A percentile compares a stretch with the other conserved stretches of the same genome.
These are phyloP conservation scores for Atta texana DNA, from an alignment of 1,140 invertebrate genomes.

Conservation along the genomic window DNA sequence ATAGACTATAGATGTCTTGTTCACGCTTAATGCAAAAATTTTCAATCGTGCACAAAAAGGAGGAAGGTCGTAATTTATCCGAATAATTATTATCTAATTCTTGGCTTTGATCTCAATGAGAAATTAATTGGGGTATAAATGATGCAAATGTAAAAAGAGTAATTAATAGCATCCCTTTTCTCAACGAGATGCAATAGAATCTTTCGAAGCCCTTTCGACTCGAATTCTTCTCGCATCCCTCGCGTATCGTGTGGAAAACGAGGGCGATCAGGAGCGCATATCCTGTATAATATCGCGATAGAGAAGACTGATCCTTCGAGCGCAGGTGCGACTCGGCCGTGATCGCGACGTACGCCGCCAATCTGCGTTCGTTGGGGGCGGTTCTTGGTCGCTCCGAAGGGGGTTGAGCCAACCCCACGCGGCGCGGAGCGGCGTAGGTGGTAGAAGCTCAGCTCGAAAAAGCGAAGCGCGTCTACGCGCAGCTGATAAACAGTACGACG, in stretches of 20 bases:
- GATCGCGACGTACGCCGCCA: constrained; percentile 76
- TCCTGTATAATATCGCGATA: constrained; percentile 24
- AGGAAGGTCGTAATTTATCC: neutral
- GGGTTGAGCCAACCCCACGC: constrained; percentile 61
- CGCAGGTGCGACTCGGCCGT: constrained; percentile 67
- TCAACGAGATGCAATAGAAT: neutral
- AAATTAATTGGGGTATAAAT: neutral
- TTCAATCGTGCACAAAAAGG: neutral
- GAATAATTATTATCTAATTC: neutral
- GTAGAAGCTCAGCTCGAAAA: constrained; percentile 64
- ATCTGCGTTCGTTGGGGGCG: constrained; percentile 83
- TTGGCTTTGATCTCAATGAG: neutral
- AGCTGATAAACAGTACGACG: constrained; percentile 55
- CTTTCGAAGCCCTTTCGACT: neutral
- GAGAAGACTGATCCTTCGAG: constrained; percentile 45
- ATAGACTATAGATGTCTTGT: neutral
- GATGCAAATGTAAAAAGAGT: constrained; percentile 23
- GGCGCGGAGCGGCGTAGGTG: constrained; percentile 57
- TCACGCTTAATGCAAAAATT: neutral
- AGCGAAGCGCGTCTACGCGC: constrained; percentile 55
- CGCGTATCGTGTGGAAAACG: neutral
- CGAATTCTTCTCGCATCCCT: constrained; percentile 4
- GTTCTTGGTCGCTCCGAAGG: constrained; percentile 72
- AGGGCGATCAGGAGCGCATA: constrained; percentile 26
- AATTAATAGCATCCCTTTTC: neutral